Percentiles rank a stretch among this genome's conserved stretches.
phyloP scores from a whole-genome alignment of 2,797 vertebrate species.

The Neosalanx taihuensis region DNA sequence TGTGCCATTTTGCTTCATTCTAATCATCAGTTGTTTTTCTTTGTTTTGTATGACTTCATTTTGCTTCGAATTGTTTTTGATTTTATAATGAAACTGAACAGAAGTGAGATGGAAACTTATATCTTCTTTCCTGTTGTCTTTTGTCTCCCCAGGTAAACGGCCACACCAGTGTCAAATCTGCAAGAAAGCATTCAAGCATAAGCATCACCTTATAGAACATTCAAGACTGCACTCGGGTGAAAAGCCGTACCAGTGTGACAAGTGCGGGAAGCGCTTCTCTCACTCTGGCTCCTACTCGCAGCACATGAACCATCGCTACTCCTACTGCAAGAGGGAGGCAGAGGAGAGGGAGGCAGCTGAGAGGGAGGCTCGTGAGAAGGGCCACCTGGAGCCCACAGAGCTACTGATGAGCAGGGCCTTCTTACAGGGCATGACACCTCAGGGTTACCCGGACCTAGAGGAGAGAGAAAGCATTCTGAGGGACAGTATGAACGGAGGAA shows the following conservation, averaged over 20 bases:
- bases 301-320: constrained; percentile 99
- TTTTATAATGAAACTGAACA: constrained; percentile 51
- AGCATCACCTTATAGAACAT: constrained; percentile 99
- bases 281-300: constrained; percentile 98
- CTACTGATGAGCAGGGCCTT: constrained; percentile 97
- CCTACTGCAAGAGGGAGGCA: constrained; percentile 97
- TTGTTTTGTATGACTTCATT: constrained; percentile 25
- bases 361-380: constrained; percentile 92
- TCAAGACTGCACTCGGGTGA: constrained; percentile 96
- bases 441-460: constrained; percentile 93
- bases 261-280: constrained; percentile 97
- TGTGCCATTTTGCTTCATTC: constrained; percentile 58
- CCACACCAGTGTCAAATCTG: constrained; percentile 99
- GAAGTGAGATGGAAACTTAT: constrained; percentile 38
- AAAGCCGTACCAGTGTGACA: constrained; percentile 98
- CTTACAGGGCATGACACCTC: constrained; percentile 92
- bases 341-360: constrained; percentile 96
- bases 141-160: constrained; percentile 87
- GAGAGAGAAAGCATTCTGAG: constrained; percentile 83
- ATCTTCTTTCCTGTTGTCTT: constrained; percentile 44
- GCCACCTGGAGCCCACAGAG: constrained; percentile 94
- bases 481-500: constrained; percentile 62
- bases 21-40: constrained; percentile 50
- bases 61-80: constrained; percentile 37
- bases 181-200: constrained; percentile 99